phyloP scores from a whole-genome alignment of 1,140 invertebrate genomes.

The Ditylenchus dipsaci region DNA sequence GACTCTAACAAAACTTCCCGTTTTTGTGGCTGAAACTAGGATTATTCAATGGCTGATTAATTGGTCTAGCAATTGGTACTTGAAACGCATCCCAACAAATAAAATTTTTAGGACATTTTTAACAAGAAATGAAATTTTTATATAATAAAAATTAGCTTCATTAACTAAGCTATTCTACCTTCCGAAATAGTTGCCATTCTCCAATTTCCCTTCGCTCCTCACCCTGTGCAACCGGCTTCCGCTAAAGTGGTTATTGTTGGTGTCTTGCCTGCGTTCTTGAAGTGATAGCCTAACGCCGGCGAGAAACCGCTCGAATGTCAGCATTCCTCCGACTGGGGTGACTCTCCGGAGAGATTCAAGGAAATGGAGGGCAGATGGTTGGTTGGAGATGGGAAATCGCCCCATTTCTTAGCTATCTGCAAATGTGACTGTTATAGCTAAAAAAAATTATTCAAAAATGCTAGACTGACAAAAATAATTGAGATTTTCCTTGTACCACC shows the following conservation, averaged over 20 bases:
- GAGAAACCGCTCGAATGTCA: constrained; percentile 60
- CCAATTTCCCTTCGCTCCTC: constrained; percentile 34
- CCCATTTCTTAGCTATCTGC: constrained; percentile 32
- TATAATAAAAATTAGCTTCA: no score
- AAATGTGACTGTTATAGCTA: constrained; percentile 12
- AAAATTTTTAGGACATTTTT: no score
- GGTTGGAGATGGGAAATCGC: constrained; percentile 27
- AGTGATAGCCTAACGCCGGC: constrained; percentile 59
- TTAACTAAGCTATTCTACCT: constrained; percentile 1
- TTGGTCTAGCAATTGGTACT: no score
- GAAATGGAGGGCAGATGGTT: constrained; percentile 48
- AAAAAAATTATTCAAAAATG: no score
- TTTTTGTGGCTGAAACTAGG: no score
- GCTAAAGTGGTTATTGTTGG: constrained; percentile 6
- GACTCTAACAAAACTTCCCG: no score
- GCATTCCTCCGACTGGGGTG: constrained; percentile 58
- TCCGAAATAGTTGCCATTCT: constrained; percentile 13
- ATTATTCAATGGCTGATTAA: no score
- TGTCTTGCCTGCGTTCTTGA: constrained; percentile 13
- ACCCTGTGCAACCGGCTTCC: constrained; percentile 20
- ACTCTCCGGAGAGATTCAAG: constrained; percentile 59
- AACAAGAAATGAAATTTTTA: no score
- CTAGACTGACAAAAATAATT: no score
- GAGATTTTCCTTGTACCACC: no score
- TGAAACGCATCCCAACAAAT: no score